Percentiles rank a stretch among this genome's conserved stretches.
These are phyloP conservation scores for Terebella lapidaria DNA, from an alignment of 2,888 invertebrate genomes.

Conservation along the genomic window DNA sequence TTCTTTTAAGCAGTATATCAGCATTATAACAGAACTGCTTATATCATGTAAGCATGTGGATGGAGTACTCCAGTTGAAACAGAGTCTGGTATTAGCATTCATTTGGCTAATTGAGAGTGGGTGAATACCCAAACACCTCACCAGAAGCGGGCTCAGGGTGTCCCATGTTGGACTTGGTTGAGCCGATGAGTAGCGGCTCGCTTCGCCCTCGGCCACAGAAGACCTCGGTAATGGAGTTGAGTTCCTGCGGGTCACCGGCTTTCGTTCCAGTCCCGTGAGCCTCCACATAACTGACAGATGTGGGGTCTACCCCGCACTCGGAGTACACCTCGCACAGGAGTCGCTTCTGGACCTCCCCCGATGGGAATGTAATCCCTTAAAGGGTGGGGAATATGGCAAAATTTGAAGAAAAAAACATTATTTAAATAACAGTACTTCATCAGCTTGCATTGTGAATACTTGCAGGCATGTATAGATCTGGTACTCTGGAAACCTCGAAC, in stretches of 20 bases:
- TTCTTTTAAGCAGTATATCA: too few relatives aligned
- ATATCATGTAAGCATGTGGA: too few relatives aligned
- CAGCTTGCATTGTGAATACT: too few relatives aligned
- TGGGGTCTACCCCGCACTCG: slow-evolving; percentile 76
- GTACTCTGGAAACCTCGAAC: not conserved
- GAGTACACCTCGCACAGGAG: slow-evolving; percentile 72
- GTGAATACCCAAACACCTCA: too few relatives aligned
- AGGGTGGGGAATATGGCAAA: too few relatives aligned
- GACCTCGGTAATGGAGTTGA: slow-evolving; percentile 82
- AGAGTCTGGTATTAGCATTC: too few relatives aligned
- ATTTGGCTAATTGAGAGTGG: too few relatives aligned
- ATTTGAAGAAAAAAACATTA: too few relatives aligned
- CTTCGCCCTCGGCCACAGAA: slow-evolving; percentile 45
- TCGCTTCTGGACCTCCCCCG: slow-evolving; percentile 64
- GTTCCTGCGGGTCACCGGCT: slow-evolving; percentile 89
- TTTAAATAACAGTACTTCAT: too few relatives aligned
- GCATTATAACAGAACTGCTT: too few relatives aligned
- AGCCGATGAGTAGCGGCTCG: slow-evolving; percentile 80
- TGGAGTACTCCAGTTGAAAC: too few relatives aligned
- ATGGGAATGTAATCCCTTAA: slow-evolving; percentile 58
- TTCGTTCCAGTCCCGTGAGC: slow-evolving; percentile 99
- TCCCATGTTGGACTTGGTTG: slow-evolving; percentile 98
- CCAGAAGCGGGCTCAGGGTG: slow-evolving; percentile 80
- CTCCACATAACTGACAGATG: slow-evolving; percentile 84
- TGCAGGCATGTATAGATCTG: too few relatives aligned